phyloP scores from a whole-genome alignment of 2,797 vertebrate genomes.

The Hozukius guyotensis region DNA sequence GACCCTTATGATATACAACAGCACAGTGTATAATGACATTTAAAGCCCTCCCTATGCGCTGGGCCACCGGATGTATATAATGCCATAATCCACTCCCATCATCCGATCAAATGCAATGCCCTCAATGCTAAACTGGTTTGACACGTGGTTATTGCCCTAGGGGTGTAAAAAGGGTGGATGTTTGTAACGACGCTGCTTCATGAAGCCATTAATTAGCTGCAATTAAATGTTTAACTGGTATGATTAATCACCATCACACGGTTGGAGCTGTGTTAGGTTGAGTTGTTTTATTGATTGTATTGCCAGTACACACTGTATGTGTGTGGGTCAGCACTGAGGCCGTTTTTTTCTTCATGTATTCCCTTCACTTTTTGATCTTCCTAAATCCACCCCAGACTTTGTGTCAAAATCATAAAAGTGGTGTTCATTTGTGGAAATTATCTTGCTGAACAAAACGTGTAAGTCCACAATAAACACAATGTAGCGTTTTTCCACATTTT shows the following conservation, averaged over 20 bases:
- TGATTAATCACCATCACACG: constrained; percentile 24
- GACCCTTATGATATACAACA: constrained; percentile 21
- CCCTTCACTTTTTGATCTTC: background rate
- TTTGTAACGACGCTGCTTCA: constrained; percentile 14
- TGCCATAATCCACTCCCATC: constrained; percentile 40
- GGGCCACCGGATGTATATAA: constrained; percentile 23
- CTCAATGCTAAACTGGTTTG: constrained; percentile 33
- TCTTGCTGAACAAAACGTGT: no score
- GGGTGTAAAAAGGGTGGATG: background rate
- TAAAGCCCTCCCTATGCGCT: constrained; percentile 33
- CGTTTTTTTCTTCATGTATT: background rate
- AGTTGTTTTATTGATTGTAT: constrained; percentile 34
- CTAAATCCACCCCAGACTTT: background rate
- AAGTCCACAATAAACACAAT: no score
- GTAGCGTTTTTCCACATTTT: no score
- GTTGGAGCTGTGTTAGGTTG: background rate
- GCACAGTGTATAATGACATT: constrained; percentile 9
- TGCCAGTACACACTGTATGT: background rate
- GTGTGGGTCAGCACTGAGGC: background rate
- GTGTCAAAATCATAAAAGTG: background rate
- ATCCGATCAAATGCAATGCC: constrained; percentile 39
- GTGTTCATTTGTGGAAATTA: no score
- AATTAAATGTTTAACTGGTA: constrained; percentile 31
- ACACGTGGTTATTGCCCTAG: constrained; percentile 3
- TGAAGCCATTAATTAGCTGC: constrained; percentile 35